Conservation (phyloP, 2,797 vertebrate species). For the Hephaestus fuliginosus region DNA sequence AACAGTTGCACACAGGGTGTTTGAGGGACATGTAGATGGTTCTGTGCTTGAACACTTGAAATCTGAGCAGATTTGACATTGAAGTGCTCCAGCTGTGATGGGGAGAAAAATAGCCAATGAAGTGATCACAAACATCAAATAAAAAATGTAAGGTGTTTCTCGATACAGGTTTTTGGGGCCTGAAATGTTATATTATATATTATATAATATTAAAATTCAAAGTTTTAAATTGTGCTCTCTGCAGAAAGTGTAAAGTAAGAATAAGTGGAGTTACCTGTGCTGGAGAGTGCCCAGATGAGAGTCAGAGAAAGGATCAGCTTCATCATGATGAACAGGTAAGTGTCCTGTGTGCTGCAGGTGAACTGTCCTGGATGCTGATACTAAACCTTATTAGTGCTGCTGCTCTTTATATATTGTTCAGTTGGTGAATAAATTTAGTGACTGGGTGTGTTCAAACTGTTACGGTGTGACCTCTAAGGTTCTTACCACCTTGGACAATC, state of each 20-base stretch:
- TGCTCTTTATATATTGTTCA: not conserved
- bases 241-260: not conserved
- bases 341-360: not conserved
- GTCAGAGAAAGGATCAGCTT: conserved; percentile 28
- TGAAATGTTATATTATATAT: too few relatives aligned
- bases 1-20: conserved; percentile 25
- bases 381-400: not conserved
- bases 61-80: conserved; percentile 24
- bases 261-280: conserved; percentile 39
- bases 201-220: too few relatives aligned
- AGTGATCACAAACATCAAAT: too few relatives aligned
- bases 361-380: not conserved
- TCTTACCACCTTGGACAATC: too few relatives aligned
- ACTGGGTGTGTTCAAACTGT: conserved; percentile 11
- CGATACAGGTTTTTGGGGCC: too few relatives aligned
- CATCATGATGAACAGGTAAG: conserved; percentile 21
- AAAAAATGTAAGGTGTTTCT: too few relatives aligned
- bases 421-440: not conserved
- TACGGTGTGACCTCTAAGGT: not conserved
- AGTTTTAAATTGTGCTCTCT: too few relatives aligned
- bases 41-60: fast-evolving
- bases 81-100: conserved; percentile 29
- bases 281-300: conserved; percentile 15
- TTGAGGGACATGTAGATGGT: fast-evolving
- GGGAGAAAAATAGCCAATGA: not conserved